A percentile compares a stretch with the other conserved stretches of the same genome.
These are phyloP conservation scores for Maccullochella peelii DNA, from an alignment of 2,113 vertebrate genomes.

Conservation along the genomic window DNA sequence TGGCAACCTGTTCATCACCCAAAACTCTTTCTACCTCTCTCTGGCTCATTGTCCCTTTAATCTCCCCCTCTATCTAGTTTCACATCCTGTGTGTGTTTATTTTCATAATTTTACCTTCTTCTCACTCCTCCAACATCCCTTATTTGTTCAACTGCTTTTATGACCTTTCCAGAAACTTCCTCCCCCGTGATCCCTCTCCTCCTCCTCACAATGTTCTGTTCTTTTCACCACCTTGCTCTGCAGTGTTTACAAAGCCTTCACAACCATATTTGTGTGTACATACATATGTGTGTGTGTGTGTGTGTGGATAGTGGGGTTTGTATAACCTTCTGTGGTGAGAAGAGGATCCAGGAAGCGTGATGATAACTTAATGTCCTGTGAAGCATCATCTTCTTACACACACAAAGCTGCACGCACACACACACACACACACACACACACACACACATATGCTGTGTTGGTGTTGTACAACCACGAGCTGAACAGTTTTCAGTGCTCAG, in stretches of 20 bases:
- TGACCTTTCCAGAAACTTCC: constrained; percentile 70
- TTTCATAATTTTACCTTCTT: constrained; percentile 28
- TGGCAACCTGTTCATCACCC: not conserved
- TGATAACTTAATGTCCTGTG: constrained; percentile 55
- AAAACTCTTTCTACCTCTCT: not conserved
- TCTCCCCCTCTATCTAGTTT: not conserved
- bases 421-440: constrained; percentile 20
- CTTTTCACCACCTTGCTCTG: constrained; percentile 40
- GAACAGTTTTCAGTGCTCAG: constrained; percentile 59
- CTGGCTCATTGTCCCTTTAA: constrained; percentile 1
- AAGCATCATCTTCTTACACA: constrained; percentile 44
- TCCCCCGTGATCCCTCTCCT: constrained; percentile 37
- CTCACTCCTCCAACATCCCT: constrained; percentile 24
- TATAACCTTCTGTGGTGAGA: constrained; percentile 58
- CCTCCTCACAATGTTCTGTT: constrained; percentile 37
- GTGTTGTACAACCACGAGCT: constrained; percentile 58
- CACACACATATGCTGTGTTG: constrained; percentile 24
- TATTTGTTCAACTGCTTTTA: constrained; percentile 57
- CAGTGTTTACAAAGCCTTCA: constrained; percentile 65
- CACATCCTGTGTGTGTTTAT: not conserved
- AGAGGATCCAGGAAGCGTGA: constrained; percentile 58
- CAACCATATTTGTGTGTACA: constrained; percentile 25
- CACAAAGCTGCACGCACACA: constrained; percentile 9
- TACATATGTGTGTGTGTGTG: constrained; percentile 1
- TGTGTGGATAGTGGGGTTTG: not conserved